A percentile compares a stretch with the other conserved stretches of the same genome.
phyloP scores from a whole-genome alignment of 2,888 invertebrate species.

The Smittia aterrima region DNA sequence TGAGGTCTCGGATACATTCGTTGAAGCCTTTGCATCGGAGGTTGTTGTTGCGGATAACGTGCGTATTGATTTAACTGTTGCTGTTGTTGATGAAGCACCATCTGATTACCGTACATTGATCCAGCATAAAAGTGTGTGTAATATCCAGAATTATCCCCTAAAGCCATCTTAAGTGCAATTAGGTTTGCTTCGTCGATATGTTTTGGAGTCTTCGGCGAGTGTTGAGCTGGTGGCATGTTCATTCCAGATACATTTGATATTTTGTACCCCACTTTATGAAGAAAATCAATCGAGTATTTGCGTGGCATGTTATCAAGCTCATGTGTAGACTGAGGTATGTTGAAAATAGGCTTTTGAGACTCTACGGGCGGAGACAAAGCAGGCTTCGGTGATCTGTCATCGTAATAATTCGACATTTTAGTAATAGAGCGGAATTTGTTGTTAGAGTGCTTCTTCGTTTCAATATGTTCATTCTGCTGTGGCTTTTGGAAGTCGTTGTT shows the following conservation, averaged over 20 bases:
- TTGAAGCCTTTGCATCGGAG: neutral
- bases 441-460: neutral
- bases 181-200: neutral
- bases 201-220: neutral
- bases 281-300: conserved; percentile 23
- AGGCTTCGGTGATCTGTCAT: neutral
- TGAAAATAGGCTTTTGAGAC: too few species aligned
- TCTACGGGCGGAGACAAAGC: neutral
- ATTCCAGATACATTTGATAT: neutral
- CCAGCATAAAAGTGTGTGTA: conserved; percentile 17
- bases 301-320: neutral
- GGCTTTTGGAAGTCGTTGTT: neutral
- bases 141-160: conserved; percentile 18
- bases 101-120: conserved; percentile 3
- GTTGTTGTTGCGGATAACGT: neutral
- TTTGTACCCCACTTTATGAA: neutral
- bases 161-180: neutral
- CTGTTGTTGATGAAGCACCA: neutral
- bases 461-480: neutral
- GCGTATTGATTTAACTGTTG: conserved; percentile 1
- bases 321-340: neutral
- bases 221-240: neutral
- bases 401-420: neutral
- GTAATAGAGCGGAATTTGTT: neutral
- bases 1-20: conserved; percentile 11